phyloP scores from a whole-genome alignment of 1,140 invertebrate genomes.

The Phthorimaea operculella region DNA sequence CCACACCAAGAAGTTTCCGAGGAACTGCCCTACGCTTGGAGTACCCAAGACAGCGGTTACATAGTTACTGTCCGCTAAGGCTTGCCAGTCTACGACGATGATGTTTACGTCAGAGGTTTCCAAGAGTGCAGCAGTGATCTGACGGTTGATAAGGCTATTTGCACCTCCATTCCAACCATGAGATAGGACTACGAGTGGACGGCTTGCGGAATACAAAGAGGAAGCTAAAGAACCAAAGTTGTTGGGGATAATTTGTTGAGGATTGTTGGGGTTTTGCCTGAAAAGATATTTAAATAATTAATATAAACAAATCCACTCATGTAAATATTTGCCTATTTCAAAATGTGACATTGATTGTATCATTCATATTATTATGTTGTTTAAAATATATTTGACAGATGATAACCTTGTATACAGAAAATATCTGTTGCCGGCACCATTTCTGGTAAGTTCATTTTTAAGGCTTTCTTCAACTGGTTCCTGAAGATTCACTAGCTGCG shows the following conservation, averaged over 20 bases:
- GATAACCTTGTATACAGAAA: slow-evolving; percentile 33
- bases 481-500: slow-evolving; percentile 23
- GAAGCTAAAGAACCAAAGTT: slow-evolving; percentile 29
- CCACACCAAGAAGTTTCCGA: slow-evolving; percentile 60
- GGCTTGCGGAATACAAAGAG: slow-evolving; percentile 28
- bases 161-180: slow-evolving; percentile 44
- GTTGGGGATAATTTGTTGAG: slow-evolving; percentile 29
- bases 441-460: slow-evolving; percentile 2
- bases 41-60: slow-evolving; percentile 48
- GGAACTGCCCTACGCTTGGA: slow-evolving; percentile 40
- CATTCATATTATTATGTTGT: slow-evolving; percentile 1
- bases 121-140: slow-evolving; percentile 18
- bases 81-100: slow-evolving; percentile 74
- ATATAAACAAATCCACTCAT: no score
- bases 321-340: no score
- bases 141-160: slow-evolving; percentile 24
- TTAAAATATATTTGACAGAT: no score
- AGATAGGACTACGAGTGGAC: slow-evolving; percentile 30
- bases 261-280: slow-evolving; percentile 29
- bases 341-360: no score
- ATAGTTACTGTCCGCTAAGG: slow-evolving; percentile 66
- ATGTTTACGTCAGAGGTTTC: slow-evolving; percentile 66
- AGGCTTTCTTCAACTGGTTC: slow-evolving; percentile 13
- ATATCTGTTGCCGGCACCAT: slow-evolving; percentile 26
- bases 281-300: slow-evolving; percentile 10